Percentiles rank a stretch among this genome's conserved stretches.
phyloP scores from a whole-genome alignment of 2,797 vertebrate species.

The Chelidonichthys spinosus region DNA sequence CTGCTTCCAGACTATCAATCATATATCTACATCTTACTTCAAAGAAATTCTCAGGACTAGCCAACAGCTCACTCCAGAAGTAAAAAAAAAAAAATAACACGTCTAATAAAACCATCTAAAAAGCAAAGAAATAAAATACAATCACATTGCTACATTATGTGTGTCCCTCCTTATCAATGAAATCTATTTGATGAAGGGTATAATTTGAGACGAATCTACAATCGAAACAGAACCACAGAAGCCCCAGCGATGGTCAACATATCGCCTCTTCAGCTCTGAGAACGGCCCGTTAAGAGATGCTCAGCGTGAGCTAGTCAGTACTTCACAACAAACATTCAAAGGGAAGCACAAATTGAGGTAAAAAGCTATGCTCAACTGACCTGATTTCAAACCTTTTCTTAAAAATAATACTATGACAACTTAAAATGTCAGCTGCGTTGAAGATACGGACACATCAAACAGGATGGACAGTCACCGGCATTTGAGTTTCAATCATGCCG shows the following conservation, averaged over 20 bases:
- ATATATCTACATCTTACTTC: not conserved
- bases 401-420: constrained; percentile 29
- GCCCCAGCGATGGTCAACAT: not conserved
- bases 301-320: constrained; percentile 27
- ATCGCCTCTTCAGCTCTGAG: constrained; percentile 21
- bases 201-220: constrained; percentile 29
- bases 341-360: constrained; percentile 63
- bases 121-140: constrained; percentile 11
- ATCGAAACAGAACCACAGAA: constrained; percentile 7
- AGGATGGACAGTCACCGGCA: not conserved
- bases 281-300: constrained; percentile 20
- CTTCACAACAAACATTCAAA: constrained; percentile 44
- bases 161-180: constrained; percentile 27
- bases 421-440: constrained; percentile 33
- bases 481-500: constrained; percentile 16
- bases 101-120: constrained; percentile 36
- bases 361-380: constrained; percentile 36
- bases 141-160: constrained; percentile 43
- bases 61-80: constrained; percentile 46
- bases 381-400: constrained; percentile 21
- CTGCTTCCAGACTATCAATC: constrained; percentile 17
- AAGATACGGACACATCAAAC: constrained; percentile 4
- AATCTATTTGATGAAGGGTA: constrained; percentile 10
- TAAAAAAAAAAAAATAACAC: constrained; percentile 38
- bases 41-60: constrained; percentile 21